Conservation (phyloP, 2,888 invertebrate genomes). For the Lasioglossum vierecki region DNA sequence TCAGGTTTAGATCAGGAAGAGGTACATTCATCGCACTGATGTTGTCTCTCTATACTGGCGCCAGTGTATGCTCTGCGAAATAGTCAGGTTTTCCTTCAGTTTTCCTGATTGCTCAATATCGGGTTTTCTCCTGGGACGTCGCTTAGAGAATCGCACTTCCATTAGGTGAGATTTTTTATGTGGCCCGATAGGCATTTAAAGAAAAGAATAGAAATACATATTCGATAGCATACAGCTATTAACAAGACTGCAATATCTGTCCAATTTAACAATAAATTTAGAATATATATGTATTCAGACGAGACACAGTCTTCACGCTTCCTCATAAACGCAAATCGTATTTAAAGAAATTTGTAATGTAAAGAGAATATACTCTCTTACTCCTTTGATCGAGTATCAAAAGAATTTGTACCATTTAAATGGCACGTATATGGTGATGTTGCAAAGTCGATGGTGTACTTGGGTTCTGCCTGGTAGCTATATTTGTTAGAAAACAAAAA, state of each 20-base stretch:
- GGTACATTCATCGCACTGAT: background rate
- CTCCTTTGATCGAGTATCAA: constrained; percentile 44
- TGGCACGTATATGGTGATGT: constrained; percentile 26
- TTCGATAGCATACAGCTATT: constrained; percentile 60
- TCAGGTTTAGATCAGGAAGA: background rate
- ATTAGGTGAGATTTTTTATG: background rate
- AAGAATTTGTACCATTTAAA: constrained; percentile 37
- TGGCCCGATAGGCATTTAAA: constrained; percentile 14
- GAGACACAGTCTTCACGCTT: constrained; percentile 61
- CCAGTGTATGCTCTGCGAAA: background rate
- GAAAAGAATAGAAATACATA: constrained; percentile 42
- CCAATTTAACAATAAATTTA: constrained; percentile 75
- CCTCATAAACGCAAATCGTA: constrained; percentile 48
- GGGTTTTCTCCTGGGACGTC: background rate
- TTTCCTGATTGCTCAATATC: constrained; percentile 6
- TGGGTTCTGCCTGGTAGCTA: constrained; percentile 27
- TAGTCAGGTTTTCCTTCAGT: background rate
- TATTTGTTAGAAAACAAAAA: constrained; percentile 24
- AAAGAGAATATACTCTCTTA: constrained; percentile 47
- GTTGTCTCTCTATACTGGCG: background rate
- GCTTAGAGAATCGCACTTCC: background rate
- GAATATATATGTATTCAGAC: constrained; percentile 36
- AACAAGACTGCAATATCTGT: constrained; percentile 82
- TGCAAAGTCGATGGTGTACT: constrained; percentile 20
- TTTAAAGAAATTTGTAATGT: constrained; percentile 37